Base-by-base conservation (phyloP, 1,140 invertebrate species). In the Schlechtendalia chinensis region DNA sequence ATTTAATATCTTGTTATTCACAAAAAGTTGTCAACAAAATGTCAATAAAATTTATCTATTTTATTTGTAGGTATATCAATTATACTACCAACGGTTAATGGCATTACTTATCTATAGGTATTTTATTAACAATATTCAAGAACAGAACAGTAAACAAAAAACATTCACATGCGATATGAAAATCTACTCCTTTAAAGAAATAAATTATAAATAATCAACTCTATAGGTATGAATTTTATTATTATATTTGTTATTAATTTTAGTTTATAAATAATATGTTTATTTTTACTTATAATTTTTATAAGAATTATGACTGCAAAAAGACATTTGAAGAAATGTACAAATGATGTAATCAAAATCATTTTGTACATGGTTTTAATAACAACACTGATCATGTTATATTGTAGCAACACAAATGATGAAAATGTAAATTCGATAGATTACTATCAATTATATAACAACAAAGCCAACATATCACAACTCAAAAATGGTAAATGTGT, bases 331-430 rank as follows among this genome's bases (percentile, higher is more conserved):
- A 58, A 27, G 56, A 61, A 24, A 10, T 24, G 6, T 61, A 45
- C 19, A 45, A 47, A 47, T 3, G 58, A 77, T 47, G 2, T 22
- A 47, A 45, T 47, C 1, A 61, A 61, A 77, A 61, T 59, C 3
- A 50, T 77, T 11, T 10, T 47, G 10, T 77, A 59, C 16, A 22
- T 77, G 56, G 1, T 77, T 45, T 47, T 77, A 27, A 59, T 77
- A 56, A 77, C 54, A n/a, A 58, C 74, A 47, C 61, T 77, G 5
- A 27, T 77, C 4, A 27, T 77, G 10, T 27, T 77, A 59, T 77
- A 77, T 47, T 61, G 39, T 47, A 27, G 4, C 17, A 24, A 53
- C 22, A 29, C 17, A 27, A 53, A 71, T 12, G 16, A 71, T 27
- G 16, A 53, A 71, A 53, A 19, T 53, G 24, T 53, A 27, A 71